A percentile compares a stretch with the other conserved stretches of the same genome.
phyloP scores from a whole-genome alignment of 2,888 invertebrate genomes.

The Gerosis bhagava region DNA sequence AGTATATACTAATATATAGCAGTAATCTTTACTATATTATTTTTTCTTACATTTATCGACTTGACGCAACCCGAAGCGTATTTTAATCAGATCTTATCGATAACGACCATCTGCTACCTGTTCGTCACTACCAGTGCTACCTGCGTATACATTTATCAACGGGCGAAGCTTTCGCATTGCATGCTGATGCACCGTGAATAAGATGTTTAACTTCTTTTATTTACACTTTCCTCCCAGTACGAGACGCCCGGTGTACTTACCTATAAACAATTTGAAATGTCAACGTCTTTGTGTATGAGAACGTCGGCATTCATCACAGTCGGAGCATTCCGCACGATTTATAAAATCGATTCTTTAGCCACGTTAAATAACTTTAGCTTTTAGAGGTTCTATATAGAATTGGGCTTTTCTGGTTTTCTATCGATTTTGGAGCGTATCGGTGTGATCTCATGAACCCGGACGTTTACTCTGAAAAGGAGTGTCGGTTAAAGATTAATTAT shows the following conservation, averaged over 20 bases:
- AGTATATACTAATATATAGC: too few relatives aligned
- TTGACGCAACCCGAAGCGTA: too few relatives aligned
- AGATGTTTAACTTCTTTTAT: slow-evolving; percentile 44
- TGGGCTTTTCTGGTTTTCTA: slow-evolving; percentile 69
- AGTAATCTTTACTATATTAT: too few relatives aligned
- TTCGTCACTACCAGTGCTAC: slow-evolving; percentile 46
- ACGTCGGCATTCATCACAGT: slow-evolving; percentile 32
- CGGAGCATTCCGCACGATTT: slow-evolving; percentile 71
- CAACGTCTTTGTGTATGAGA: slow-evolving; percentile 7
- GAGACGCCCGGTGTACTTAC: slow-evolving; percentile 15
- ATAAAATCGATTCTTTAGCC: slow-evolving; percentile 60
- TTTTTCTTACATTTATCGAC: too few relatives aligned
- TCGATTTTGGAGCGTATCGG: slow-evolving; percentile 56
- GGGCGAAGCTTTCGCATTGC: slow-evolving; percentile 50
- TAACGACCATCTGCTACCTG: too few relatives aligned
- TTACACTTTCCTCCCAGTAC: slow-evolving; percentile 28
- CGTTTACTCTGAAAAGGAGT: too few relatives aligned
- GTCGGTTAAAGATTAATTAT: too few relatives aligned
- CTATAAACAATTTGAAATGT: slow-evolving; percentile 8
- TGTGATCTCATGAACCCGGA: slow-evolving; percentile 57
- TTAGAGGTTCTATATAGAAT: slow-evolving; percentile 46
- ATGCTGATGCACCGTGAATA: slow-evolving; percentile 50
- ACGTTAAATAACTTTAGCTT: slow-evolving; percentile 72
- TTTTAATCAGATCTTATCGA: too few relatives aligned
- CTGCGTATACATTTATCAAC: slow-evolving; percentile 53